These are phyloP conservation scores for Drosophila nr. fundita DNA, from an alignment of 2,888 invertebrate genomes.

Conservation along the genomic window DNA sequence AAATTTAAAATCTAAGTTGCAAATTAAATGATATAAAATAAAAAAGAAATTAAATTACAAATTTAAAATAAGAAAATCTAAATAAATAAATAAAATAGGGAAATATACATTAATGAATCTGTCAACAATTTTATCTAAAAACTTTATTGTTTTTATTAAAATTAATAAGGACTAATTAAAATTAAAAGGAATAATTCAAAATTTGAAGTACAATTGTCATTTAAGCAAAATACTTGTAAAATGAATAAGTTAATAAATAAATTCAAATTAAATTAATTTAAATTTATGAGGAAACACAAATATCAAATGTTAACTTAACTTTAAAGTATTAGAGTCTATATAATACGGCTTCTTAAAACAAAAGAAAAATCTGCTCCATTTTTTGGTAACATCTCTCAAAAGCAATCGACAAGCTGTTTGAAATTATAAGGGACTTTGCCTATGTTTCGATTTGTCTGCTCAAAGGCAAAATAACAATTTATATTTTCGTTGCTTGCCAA, in stretches of 20 bases:
- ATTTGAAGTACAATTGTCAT: not conserved
- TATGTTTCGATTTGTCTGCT: conserved; percentile 13
- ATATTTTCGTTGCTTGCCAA: conserved; percentile 25
- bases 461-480: conserved; percentile 35
- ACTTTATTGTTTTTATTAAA: not conserved
- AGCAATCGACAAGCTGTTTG: not conserved
- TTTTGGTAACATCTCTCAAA: not conserved
- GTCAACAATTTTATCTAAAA: not conserved
- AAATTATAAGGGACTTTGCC: not conserved
- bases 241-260: not conserved
- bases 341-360: not conserved
- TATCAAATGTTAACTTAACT: not conserved
- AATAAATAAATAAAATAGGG: not conserved
- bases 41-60: not conserved
- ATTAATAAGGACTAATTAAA: not conserved
- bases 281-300: not conserved
- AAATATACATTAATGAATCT: not conserved
- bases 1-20: not conserved
- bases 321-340: not conserved
- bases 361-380: not conserved
- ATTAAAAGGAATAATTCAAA: not conserved
- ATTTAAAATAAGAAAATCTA: not conserved
- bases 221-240: not conserved
- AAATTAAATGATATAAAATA: not conserved
- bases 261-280: not conserved